These are phyloP conservation scores for western clawed frog (Xenopus tropicalis) DNA, from an alignment of 2,113 vertebrate species.

Conservation along the genomic window UCB_Xtro_10.0 CM004443.2:118440001-118440500, in stretches of 20 bases:
- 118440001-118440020: no score
- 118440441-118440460: slow-evolving; percentile 14
- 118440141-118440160: no score
- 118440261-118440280: not conserved
- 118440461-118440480: not conserved
- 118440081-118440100: no score
- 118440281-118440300: not conserved
- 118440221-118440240: no score
- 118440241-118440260: not conserved
- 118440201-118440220: no score
- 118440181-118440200: no score
- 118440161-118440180: no score
- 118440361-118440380: not conserved
- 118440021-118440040: no score
- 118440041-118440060: no score
- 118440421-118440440: not conserved
- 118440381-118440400: slow-evolving; percentile 1
- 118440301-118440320: not conserved
- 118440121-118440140: no score
- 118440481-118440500: not conserved
- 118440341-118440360: slow-evolving; percentile 6
- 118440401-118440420: slow-evolving; percentile 25
- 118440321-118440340: not conserved
- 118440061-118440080: no score
- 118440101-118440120: no score